Base-by-base conservation (phyloP, 2,888 invertebrate species). In the Ophioninae sp. region DNA sequence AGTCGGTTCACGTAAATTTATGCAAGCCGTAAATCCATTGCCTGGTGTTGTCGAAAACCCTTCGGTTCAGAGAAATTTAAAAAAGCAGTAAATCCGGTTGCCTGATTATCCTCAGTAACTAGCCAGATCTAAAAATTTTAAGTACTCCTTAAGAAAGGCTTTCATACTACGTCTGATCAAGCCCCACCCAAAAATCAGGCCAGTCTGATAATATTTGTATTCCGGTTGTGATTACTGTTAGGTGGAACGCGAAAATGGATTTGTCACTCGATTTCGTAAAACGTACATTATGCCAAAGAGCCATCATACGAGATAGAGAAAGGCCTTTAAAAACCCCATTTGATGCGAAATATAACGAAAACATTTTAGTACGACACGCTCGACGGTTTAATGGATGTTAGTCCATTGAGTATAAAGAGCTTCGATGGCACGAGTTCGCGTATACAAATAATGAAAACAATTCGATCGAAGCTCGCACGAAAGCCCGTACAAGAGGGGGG, bases 401-500 rank as follows among this genome's bases (percentile, higher is more conserved):
- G 17, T 13, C 51, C 51, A 51, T 51, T 22, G 37, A 64, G 22
- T 68, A 44, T 13, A 22, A 44, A 68, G 44, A 68, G 17, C 67
- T 68, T 51, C 7, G 22, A 41, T 23, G 7, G 44, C 10, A 8
- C n/a, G 22, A 68, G 51, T 68, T 68, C 17, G 17, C 20, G 23
- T 68, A 9, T 68, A 9, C 67, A 20, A 22, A 20, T 44, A 17
- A 44, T 22, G 58, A 58, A 73, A 67, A 41, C 58, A 71, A 58
- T 58, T 56, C n/a, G 23, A 58, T 5, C 30, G 30, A 59, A 23
- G 63, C 39, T 22, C 23, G 37, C 51, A 59, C 41, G n/a, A 59
- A 65, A 41, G 56, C 22, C 44, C 67, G 72, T 72, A 79, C 67
- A 79, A 71, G 79, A 51, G 20, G 13, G 30, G 30, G 30, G 30